Percentiles rank a stretch among this genome's conserved stretches.
Evolutionary conservation across 2,113 vertebrate genomes (phyloP).

Genomic region (Cichladusa arquata): DNA sequence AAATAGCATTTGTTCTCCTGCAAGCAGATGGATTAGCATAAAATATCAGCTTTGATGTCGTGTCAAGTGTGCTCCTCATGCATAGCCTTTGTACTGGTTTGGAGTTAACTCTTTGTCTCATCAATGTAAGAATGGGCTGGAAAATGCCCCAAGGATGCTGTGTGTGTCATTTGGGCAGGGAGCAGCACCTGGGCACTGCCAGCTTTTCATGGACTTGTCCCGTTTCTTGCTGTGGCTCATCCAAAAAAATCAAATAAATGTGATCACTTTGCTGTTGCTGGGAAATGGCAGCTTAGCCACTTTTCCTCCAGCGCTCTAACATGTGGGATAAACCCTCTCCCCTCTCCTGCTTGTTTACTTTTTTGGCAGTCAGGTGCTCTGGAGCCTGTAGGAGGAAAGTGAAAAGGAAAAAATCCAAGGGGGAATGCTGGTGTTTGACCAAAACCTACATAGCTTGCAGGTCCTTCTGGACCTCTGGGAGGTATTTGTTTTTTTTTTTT

Average conservation of each 20-base stretch:
- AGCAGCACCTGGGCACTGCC: not conserved
- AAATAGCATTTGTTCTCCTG: not conserved
- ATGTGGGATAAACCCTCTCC: not conserved
- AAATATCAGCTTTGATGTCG: not conserved
- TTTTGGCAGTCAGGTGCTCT: not conserved
- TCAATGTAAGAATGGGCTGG: not conserved
- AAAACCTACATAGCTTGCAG: not conserved
- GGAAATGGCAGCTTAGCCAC: not conserved
- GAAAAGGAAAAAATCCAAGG: not conserved
- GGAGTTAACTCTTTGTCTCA: not conserved
- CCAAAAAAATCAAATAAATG: not conserved
- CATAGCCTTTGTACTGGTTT: not conserved
- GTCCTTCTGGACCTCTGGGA: not conserved
- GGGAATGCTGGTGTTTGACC: not conserved
- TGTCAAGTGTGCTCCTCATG: not conserved
- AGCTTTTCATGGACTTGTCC: not conserved
- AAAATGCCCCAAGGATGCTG: not conserved
- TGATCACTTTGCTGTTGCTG: not conserved
- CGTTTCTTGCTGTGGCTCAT: not conserved
- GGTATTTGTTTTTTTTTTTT: not conserved
- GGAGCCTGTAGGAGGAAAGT: not conserved
- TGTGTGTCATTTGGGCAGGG: not conserved
- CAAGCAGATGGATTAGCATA: not conserved
- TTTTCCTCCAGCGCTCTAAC: not conserved
- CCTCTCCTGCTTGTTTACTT: not conserved